Evolutionary conservation across 2,113 vertebrate genomes (phyloP), one percentile per base, ranked within the genome.

Genomic region (Rhinoptilus africanus): DNA sequence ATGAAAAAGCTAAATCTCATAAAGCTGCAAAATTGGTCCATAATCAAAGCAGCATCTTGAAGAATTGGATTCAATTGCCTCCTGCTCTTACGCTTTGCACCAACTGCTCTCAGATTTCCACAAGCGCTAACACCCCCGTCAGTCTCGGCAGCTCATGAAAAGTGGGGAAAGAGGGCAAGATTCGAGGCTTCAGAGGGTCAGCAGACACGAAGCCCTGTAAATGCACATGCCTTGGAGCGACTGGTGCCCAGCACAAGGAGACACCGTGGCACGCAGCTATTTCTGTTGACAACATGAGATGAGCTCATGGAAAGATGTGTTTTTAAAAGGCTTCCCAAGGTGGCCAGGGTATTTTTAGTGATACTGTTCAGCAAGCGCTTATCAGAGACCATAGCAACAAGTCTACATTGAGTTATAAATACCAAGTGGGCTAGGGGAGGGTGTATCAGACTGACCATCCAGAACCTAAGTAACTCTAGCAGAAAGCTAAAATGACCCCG

Each of bases 341-440:
- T 97, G 85, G 73, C 88, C 23, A 9, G 81, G 91, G 89, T 98
- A 98, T 98, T 98, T 98, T 98, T 98, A 97, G 95, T 78, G 94
- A 84, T 64, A 60, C 94, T 85, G 79, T 97, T 93, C 85, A 92
- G 50, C 24, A 10, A 89, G 76, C 62, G 2, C 92, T 97, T 97
- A 98, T 95, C 91, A 97, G 97, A 95, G 95, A 92, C 98, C 88
- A 98, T 99, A 98, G 97, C 96, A 98, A 98, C 97, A 97, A 95
- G 93, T 96, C 94, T 81, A 93, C 95, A 93, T 74, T 45, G 92
- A 75, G 96, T 81, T 97, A 97, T 96, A 97, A 98, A 97, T 97
- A 98, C 87, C 14, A 12, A 96, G 94, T 76, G 87, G 79, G 93
- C 87, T 79, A 6, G 34, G 75, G 86, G 88, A 95, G 86, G 63